Conservation (phyloP, 2,797 vertebrate species). For the Betta splendens region DNA sequence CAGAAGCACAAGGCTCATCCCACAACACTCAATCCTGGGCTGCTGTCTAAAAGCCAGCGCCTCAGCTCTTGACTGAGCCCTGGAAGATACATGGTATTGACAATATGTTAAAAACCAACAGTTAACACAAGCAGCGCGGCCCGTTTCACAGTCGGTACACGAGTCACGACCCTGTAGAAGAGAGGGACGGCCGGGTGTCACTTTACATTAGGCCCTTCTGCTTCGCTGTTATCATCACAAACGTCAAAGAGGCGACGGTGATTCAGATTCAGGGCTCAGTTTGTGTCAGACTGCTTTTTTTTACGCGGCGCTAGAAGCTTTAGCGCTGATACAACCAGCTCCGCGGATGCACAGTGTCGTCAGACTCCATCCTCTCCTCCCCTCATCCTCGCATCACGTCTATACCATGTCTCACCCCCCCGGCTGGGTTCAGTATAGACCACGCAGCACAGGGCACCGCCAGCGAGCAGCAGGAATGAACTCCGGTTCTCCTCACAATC, state of each 20-base stretch:
- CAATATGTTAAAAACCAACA: slow-evolving; percentile 47
- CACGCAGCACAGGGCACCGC: background rate
- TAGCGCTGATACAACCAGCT: too few relatives aligned
- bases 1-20: slow-evolving; percentile 54
- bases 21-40: slow-evolving; percentile 50
- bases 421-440: slow-evolving; percentile 1
- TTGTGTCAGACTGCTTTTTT: too few relatives aligned
- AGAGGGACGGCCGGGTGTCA: too few relatives aligned
- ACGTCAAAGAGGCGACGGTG: too few relatives aligned
- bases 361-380: too few relatives aligned
- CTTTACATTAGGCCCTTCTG: too few relatives aligned
- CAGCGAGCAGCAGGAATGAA: background rate
- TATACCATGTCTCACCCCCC: background rate
- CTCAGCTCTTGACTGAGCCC: slow-evolving; percentile 16
- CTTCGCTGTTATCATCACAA: too few relatives aligned
- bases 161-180: too few relatives aligned
- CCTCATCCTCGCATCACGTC: too few relatives aligned
- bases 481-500: slow-evolving; percentile 20
- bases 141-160: background rate
- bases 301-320: too few relatives aligned
- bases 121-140: slow-evolving; percentile 23
- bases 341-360: too few relatives aligned
- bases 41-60: slow-evolving; percentile 31
- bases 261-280: too few relatives aligned
- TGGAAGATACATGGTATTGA: slow-evolving; percentile 50